Evolutionary conservation across 2,113 vertebrate genomes (phyloP).

Genomic region (Epinephelus fuscoguttatus): DNA sequence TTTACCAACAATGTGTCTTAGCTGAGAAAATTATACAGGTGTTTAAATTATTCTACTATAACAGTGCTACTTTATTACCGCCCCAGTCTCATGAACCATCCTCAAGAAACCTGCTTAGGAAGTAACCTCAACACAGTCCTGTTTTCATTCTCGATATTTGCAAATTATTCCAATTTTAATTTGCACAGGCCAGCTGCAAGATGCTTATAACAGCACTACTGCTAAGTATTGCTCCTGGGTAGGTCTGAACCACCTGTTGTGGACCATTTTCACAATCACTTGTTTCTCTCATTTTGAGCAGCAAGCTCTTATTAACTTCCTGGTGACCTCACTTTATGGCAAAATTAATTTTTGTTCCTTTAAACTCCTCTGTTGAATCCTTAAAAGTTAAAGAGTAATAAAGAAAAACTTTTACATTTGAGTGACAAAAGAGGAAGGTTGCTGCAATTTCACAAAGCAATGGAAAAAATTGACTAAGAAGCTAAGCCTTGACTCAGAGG

Average conservation of each 20-base stretch:
- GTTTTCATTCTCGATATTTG: conserved; percentile 11
- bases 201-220: not conserved
- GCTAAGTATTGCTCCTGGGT: not conserved
- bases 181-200: not conserved
- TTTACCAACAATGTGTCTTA: not conserved
- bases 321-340: not conserved
- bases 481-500: not conserved
- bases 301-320: conserved; percentile 7
- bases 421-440: not conserved
- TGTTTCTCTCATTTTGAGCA: conserved; percentile 9
- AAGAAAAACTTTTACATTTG: not conserved
- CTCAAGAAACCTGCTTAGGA: not conserved
- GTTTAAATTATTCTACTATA: not conserved
- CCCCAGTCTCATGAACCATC: not conserved
- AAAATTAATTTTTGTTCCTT: not conserved
- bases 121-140: not conserved
- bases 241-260: not conserved
- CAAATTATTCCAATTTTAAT: conserved; percentile 14
- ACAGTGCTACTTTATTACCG: not conserved
- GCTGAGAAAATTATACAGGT: not conserved
- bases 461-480: not conserved
- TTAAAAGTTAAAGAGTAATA: not conserved
- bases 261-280: conserved; percentile 4
- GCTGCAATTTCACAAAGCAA: not conserved
- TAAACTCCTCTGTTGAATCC: not conserved